Conservation (phyloP, 2,113 vertebrate species). For the Chamaea fasciata region DNA sequence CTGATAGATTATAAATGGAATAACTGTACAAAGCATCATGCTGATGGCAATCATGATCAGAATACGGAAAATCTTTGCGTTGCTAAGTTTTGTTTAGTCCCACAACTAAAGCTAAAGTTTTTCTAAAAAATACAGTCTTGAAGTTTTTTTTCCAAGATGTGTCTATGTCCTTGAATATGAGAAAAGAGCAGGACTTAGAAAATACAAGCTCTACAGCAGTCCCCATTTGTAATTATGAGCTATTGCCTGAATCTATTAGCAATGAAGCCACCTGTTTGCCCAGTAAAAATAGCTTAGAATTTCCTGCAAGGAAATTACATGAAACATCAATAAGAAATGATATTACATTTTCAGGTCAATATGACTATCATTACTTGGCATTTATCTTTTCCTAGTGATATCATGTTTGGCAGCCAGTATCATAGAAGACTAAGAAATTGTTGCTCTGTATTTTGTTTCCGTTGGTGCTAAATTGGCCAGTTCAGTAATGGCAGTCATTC, state of each 20-base stretch:
- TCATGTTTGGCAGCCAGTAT: background rate
- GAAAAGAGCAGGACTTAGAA: background rate
- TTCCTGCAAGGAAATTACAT: slow-evolving; percentile 54
- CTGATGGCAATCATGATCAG: background rate
- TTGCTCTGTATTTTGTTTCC: slow-evolving; percentile 35
- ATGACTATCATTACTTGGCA: slow-evolving; percentile 27
- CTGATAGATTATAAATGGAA: background rate
- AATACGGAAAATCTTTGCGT: background rate
- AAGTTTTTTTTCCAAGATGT: background rate
- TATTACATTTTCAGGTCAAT: slow-evolving; percentile 41
- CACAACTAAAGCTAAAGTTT: background rate
- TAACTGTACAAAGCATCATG: background rate
- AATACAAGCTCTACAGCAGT: background rate
- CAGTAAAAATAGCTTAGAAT: slow-evolving; percentile 39
- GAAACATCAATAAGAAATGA: slow-evolving; percentile 33
- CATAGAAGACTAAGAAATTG: background rate
- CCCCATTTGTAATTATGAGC: slow-evolving; percentile 37
- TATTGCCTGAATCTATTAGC: slow-evolving; percentile 21
- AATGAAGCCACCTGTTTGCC: slow-evolving; percentile 34
- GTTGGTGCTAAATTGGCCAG: slow-evolving; percentile 3
- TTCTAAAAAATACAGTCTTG: background rate
- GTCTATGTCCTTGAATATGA: slow-evolving; percentile 2
- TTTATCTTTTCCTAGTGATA: slow-evolving; percentile 44
- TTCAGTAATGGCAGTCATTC: background rate
- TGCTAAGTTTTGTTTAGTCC: background rate